phyloP scores from a whole-genome alignment of 2,888 invertebrate species.

The Hypselothyrea guttata region DNA sequence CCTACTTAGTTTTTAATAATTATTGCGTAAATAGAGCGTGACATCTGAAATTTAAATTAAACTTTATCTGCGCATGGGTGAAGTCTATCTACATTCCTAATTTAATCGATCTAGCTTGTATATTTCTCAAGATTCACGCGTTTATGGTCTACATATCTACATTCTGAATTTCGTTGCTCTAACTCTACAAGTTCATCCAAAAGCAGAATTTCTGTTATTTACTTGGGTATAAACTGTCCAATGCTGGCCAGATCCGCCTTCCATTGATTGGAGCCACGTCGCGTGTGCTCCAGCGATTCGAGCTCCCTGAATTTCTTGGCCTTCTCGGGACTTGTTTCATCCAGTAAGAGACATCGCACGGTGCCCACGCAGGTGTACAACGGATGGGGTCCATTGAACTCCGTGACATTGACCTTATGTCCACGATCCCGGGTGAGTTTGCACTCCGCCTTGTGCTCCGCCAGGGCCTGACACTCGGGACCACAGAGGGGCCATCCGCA shows the following conservation, averaged over 20 bases:
- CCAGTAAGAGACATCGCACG: conserved; percentile 88
- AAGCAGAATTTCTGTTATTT: no score
- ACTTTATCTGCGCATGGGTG: no score
- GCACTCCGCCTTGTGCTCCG: conserved; percentile 88
- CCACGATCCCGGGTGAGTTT: conserved; percentile 84
- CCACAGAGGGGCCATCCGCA: conserved; percentile 94
- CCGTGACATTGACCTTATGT: conserved; percentile 83
- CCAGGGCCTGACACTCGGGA: conserved; percentile 85
- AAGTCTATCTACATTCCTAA: no score
- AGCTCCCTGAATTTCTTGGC: conserved; percentile 86
- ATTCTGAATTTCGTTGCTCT: no score
- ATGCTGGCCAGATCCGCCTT: conserved; percentile 83
- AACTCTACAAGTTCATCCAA: no score
- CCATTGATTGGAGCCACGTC: conserved; percentile 86
- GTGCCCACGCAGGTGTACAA: conserved; percentile 89
- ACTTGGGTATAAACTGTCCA: conserved; percentile 82
- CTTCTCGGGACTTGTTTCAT: conserved; percentile 85
- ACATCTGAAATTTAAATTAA: no score
- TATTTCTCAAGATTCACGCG: no score
- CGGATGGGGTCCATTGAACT: conserved; percentile 88
- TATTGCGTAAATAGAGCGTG: no score
- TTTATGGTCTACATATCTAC: no score
- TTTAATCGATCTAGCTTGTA: no score
- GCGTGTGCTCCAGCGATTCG: conserved; percentile 87
- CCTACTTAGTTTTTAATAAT: no score